Percentiles rank a stretch among this genome's conserved stretches.
Conservation (phyloP, 1,140 invertebrate species). For the Lordiphosa collinella region DNA sequence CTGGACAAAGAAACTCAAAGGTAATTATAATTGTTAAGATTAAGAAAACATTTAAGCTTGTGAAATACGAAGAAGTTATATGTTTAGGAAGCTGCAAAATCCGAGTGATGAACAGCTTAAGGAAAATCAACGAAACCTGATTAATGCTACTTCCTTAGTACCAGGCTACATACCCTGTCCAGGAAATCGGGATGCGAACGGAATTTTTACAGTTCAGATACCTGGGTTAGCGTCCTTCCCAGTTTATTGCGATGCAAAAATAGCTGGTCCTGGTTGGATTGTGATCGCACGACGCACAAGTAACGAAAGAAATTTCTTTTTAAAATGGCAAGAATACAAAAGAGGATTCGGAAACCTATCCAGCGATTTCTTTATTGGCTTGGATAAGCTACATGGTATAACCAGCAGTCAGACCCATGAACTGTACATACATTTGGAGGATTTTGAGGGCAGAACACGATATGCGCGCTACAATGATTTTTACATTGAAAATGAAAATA, state of each 20-base stretch:
- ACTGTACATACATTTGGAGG: constrained; percentile 1
- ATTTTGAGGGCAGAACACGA: neutral
- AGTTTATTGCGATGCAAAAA: neutral
- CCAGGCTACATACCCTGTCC: too few relatives aligned
- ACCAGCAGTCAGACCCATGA: constrained; percentile 1
- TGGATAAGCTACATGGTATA: constrained; percentile 4
- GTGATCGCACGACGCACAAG: constrained; percentile 6
- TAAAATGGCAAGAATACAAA: neutral
- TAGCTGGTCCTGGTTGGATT: neutral
- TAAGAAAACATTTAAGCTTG: too few relatives aligned
- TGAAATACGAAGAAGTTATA: too few relatives aligned
- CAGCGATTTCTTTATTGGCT: constrained; percentile 1
- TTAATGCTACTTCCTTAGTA: too few relatives aligned
- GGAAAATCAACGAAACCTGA: too few relatives aligned
- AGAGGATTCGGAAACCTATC: neutral
- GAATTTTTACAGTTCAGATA: too few relatives aligned
- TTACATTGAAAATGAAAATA: neutral
- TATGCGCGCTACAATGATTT: constrained; percentile 5
- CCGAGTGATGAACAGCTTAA: too few relatives aligned
- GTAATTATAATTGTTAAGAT: too few relatives aligned
- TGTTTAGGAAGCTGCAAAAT: too few relatives aligned
- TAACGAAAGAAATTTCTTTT: neutral
- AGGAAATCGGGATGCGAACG: too few relatives aligned
- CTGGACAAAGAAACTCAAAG: too few relatives aligned
- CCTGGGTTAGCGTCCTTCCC: neutral